These are phyloP conservation scores for Brachypodius melanocephalos DNA, from an alignment of 2,113 vertebrate species.

Conservation along the genomic window DNA sequence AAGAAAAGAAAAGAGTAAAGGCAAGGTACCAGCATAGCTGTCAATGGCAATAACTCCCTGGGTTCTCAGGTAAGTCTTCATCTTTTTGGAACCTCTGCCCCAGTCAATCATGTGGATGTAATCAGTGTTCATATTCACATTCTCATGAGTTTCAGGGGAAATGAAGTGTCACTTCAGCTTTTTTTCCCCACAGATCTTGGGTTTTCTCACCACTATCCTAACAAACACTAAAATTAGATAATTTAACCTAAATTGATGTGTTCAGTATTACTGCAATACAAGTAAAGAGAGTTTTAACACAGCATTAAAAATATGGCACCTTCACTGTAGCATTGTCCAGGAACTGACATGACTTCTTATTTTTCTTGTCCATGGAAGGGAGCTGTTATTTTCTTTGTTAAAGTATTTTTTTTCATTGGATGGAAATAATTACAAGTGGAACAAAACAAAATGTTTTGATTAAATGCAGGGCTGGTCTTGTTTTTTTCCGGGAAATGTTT, in stretches of 20 bases:
- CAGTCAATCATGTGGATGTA: neutral
- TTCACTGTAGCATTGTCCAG: neutral
- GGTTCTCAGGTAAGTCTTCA: neutral
- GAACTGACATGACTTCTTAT: neutral
- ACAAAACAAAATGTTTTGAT: conserved; percentile 50
- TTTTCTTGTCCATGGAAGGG: neutral
- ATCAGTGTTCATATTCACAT: neutral
- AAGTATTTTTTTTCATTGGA: conserved; percentile 38
- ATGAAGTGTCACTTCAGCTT: neutral
- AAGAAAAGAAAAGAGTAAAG: neutral
- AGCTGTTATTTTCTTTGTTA: conserved; percentile 2
- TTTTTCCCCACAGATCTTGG: neutral
- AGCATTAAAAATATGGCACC: neutral
- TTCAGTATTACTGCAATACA: conserved; percentile 10
- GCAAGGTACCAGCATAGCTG: neutral
- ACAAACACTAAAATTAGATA: neutral
- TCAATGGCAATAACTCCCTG: neutral
- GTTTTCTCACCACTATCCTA: neutral
- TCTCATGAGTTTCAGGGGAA: neutral
- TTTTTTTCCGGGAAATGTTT: conserved; percentile 42
- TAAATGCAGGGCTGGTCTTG: conserved; percentile 34
- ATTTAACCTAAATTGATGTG: neutral
- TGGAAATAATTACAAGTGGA: conserved; percentile 56
- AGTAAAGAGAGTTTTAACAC: conserved; percentile 6
- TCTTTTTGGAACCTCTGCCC: neutral